phyloP scores from a whole-genome alignment of 2,113 vertebrate genomes.

The Xyrauchen texanus region DNA sequence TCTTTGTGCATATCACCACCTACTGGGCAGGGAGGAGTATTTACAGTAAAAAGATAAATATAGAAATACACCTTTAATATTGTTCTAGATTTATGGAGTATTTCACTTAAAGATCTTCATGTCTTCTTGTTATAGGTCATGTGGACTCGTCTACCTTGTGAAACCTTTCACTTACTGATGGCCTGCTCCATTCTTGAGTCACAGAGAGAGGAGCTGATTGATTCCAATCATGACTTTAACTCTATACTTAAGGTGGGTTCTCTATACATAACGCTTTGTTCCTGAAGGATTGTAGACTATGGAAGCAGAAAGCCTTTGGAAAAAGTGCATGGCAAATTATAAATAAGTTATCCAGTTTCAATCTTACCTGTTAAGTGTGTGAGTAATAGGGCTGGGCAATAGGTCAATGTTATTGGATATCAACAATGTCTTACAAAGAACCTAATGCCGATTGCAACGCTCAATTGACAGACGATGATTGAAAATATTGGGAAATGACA shows the following conservation, averaged over 20 bases:
- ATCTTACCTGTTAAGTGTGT: background rate
- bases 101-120: no score
- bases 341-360: background rate
- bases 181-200: constrained; percentile 86
- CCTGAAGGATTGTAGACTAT: background rate
- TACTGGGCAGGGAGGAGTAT: no score
- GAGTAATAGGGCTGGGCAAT: background rate
- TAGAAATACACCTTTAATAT: no score
- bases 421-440: no score
- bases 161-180: constrained; percentile 87
- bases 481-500: no score
- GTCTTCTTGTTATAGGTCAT: constrained; percentile 72
- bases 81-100: no score
- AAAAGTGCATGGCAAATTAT: background rate
- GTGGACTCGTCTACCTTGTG: constrained; percentile 84
- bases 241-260: constrained; percentile 86
- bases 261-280: background rate
- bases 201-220: constrained; percentile 85
- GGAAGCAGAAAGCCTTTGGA: background rate
- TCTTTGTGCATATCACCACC: no score
- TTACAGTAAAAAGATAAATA: no score
- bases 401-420: no score
- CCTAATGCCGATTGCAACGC: no score
- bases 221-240: constrained; percentile 87
- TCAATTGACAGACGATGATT: no score